phyloP scores from a whole-genome alignment of 2,888 invertebrate genomes.

The Heteropelma amictum region DNA sequence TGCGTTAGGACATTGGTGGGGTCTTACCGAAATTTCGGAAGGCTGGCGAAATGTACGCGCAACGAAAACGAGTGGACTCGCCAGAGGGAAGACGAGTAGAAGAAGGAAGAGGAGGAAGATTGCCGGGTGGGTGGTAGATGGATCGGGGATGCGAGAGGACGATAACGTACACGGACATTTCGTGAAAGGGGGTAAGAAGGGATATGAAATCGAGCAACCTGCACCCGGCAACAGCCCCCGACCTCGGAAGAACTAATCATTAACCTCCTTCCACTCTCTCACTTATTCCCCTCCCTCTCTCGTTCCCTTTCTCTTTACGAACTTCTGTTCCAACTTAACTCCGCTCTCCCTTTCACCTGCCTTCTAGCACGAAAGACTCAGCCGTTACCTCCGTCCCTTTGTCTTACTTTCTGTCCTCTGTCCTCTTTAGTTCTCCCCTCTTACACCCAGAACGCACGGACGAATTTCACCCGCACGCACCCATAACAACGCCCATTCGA shows the following conservation, averaged over 20 bases:
- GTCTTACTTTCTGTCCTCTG: constrained; percentile 8
- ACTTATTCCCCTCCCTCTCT: constrained; percentile 37
- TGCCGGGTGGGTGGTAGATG: constrained; percentile 34
- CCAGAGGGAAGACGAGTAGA: constrained; percentile 41
- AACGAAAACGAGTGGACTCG: constrained; percentile 52
- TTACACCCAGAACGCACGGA: constrained; percentile 17
- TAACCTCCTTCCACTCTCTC: constrained; percentile 72
- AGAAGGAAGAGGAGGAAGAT: constrained; percentile 38
- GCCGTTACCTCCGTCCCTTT: constrained; percentile 25
- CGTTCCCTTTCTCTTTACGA: constrained; percentile 22
- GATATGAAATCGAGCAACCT: constrained; percentile 69
- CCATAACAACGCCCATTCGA: constrained; percentile 46
- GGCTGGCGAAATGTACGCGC: constrained; percentile 60
- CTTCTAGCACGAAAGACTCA: constrained; percentile 38
- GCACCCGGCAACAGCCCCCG: constrained; percentile 76
- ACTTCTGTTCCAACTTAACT: constrained; percentile 57
- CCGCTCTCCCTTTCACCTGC: constrained; percentile 71
- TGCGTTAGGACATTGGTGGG: constrained; percentile 49
- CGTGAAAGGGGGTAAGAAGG: constrained; percentile 55
- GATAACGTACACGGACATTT: constrained; percentile 52
- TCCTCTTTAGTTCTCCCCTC: neutral
- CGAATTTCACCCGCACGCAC: constrained; percentile 47
- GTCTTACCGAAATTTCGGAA: constrained; percentile 66
- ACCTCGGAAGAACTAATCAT: constrained; percentile 75
- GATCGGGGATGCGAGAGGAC: constrained; percentile 58